Base-by-base conservation (phyloP, 2,888 invertebrate species). In the Drosophila mettleri region DNA sequence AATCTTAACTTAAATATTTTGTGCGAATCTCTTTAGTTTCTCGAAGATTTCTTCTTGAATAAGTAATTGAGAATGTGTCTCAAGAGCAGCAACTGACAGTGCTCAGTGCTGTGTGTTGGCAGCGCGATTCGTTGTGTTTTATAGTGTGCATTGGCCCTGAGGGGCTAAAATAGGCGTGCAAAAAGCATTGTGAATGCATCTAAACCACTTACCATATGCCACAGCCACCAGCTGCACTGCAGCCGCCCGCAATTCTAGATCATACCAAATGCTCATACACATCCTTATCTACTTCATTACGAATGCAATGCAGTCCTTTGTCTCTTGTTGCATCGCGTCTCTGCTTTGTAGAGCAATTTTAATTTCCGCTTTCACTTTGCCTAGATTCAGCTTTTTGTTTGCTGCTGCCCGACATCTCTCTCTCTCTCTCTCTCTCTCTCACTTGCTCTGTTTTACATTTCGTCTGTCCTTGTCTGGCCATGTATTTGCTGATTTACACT, bases 351-450 rank as follows among this genome's bases (percentile, higher is more conserved):
- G 69, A 85, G 80, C 88, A 86, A 78, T 86, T 86, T 89, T 85
- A 88, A 89, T 89, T 86, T 86, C 85, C 89, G 89, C 73, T 82
- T 86, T 82, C 83, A 87, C 86, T 84, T 86, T 88, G 89, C 84
- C 87, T 84, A 75, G 70, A 86, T 84, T 80, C 81, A 67, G 64
- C n/a, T 80, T 69, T 63, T 74, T 80, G 67, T 78, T 70, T 60
- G 68, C 58, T 20, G 20, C 39, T 20, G 20, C 36, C 46, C 48
- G 41, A 36, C 59, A 49, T 58, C 70, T 45, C 48, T 39, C 29
- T 54, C 29, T 8, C 18, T 45, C 20, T 18, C 43, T n/a, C 14
- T 20, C 14, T 5, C 3, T 12, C 31, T 12, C n/a, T 12, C 18
- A 6, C 18, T 4, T 20, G 6, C n/a, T 31, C 16, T 58, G 22